Evolutionary conservation across 2,888 invertebrate genomes (phyloP).

Genomic region (Pachliopta kotzebuea): DNA sequence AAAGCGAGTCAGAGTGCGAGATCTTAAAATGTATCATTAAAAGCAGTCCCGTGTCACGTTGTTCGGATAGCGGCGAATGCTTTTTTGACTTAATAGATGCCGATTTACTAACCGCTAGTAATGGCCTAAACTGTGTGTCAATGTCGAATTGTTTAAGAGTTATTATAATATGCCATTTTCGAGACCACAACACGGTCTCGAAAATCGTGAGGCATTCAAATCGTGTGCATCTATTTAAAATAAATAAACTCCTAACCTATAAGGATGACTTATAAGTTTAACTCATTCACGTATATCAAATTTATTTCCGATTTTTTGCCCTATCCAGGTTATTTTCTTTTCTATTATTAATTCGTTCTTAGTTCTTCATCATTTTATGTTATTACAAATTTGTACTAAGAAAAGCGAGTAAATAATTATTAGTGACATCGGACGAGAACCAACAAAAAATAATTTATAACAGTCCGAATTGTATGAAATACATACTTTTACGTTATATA

Average conservation of each 20-base stretch:
- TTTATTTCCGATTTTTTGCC: no score
- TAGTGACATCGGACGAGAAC: no score
- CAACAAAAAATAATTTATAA: no score
- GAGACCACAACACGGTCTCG: not conserved
- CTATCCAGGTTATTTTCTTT: no score
- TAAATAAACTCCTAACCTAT: not conserved
- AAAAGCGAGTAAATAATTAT: no score
- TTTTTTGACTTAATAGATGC: constrained; percentile 21
- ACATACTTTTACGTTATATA: no score
- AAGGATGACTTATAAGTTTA: not conserved
- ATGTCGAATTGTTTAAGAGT: constrained; percentile 11
- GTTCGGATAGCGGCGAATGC: constrained; percentile 6
- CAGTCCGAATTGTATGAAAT: no score
- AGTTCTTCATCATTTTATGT: no score
- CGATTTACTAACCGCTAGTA: constrained; percentile 5
- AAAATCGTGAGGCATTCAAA: not conserved
- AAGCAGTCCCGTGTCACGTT: constrained; percentile 23
- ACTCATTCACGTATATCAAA: not conserved
- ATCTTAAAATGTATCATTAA: constrained; percentile 28
- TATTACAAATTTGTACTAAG: no score
- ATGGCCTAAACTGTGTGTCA: constrained; percentile 1
- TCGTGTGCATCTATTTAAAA: not conserved
- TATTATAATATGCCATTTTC: not conserved
- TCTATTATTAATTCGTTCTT: no score
- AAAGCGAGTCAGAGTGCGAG: constrained; percentile 14